Evolutionary conservation across 2,113 vertebrate species (phyloP), one percentile per base, ranked within the genome.

Genomic region (Tympanuchus pallidicinctus): DNA sequence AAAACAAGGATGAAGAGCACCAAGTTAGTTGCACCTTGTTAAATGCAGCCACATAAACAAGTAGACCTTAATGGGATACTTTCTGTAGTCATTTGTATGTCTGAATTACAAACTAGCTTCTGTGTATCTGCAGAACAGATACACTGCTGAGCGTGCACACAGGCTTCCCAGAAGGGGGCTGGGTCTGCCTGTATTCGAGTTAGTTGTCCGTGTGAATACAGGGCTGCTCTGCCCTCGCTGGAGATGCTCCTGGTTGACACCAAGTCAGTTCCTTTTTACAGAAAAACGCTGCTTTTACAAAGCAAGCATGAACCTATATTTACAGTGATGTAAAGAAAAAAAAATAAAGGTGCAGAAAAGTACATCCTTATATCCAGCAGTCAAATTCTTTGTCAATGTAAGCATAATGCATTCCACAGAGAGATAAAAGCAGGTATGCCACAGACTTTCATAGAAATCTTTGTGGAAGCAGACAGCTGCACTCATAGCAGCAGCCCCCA

Each of bases 131-230:
- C 69, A 64, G 24, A 65, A 21, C n/a, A 76, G 43, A 25, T 1
- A 1, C 7, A 25, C 7, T 43, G 36, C 47, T n/a, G 34, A 12
- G 19, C 24, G 43, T 30, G 20, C 13, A 2, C 47, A 12, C 57
- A 22, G 34, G 22, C 16, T 40, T 45, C 1, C 0, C 16, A 17
- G 67, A 42, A 48, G 45, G 25, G 1, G 1, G 25, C 56, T 34
- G 42, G 24, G 32, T 21, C 56, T 60, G 42, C 32, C 17, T 34
- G 43, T n/a, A 0, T 48, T 76, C 36, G 45, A 15, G 6, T 13
- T 11, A 6, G 11, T 40, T 52, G 66, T 3, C n/a, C 14, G 27
- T 64, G 52, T 59, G 50, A 52, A 52, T 27, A 34, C 9, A 12
- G 0, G 30, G 42, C 11, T 67, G 27, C 24, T 19, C 11, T 38